Percentiles rank a stretch among this genome's conserved stretches.
Conservation (phyloP, 2,797 vertebrate species). For the Naso thynnoides region DNA sequence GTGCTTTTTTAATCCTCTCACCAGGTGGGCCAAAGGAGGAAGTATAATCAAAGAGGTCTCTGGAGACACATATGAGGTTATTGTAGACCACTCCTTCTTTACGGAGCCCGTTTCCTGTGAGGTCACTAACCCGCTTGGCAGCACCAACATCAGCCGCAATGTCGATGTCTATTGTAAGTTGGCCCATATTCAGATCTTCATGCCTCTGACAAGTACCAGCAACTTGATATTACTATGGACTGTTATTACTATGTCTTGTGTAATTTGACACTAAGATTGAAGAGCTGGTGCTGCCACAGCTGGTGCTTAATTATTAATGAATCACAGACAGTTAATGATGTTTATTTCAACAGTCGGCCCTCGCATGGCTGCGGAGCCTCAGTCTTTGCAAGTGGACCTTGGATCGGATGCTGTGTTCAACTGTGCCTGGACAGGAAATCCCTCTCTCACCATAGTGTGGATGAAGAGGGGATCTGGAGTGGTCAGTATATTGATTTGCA, state of each 20-base stretch:
- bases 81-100: slow-evolving; percentile 97
- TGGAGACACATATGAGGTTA: slow-evolving; percentile 92
- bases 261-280: slow-evolving; percentile 16
- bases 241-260: slow-evolving; percentile 13
- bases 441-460: slow-evolving; percentile 98
- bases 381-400: slow-evolving; percentile 95
- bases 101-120: slow-evolving; percentile 96
- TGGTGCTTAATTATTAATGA: slow-evolving; percentile 25
- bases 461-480: slow-evolving; percentile 98
- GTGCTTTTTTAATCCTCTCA: slow-evolving; percentile 29
- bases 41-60: slow-evolving; percentile 94
- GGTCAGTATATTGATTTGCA: slow-evolving; percentile 83
- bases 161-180: slow-evolving; percentile 98
- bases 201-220: slow-evolving; percentile 13
- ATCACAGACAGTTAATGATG: slow-evolving; percentile 8
- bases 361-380: slow-evolving; percentile 94
- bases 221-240: slow-evolving; percentile 17
- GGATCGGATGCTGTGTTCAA: slow-evolving; percentile 95
- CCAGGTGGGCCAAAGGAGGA: slow-evolving; percentile 97
- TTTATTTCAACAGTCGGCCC: slow-evolving; percentile 90
- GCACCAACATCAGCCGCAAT: slow-evolving; percentile 96
- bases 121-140: slow-evolving; percentile 96
- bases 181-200: background rate
- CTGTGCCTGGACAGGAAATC: slow-evolving; percentile 98
- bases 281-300: slow-evolving; percentile 7